phyloP scores from a whole-genome alignment of 2,888 invertebrate species.

The Scaptodrosophila latifasciaeformis region DNA sequence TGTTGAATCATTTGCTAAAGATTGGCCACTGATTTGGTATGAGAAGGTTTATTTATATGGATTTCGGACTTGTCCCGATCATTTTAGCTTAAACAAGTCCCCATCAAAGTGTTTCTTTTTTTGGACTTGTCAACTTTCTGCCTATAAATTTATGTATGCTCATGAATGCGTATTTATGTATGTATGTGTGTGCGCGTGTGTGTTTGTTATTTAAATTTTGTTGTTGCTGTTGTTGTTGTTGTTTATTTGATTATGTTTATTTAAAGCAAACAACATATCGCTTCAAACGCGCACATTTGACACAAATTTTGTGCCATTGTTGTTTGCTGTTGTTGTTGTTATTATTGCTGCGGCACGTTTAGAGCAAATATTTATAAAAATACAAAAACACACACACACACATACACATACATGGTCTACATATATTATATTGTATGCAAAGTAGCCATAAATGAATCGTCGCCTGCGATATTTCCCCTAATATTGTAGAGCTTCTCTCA shows the following conservation, averaged over 20 bases:
- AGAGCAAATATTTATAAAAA: constrained; percentile 43
- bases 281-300: constrained; percentile 50
- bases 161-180: constrained; percentile 1
- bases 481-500: too few relatives aligned
- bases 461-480: neutral
- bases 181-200: constrained; percentile 3
- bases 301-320: constrained; percentile 47
- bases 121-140: too few relatives aligned
- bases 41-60: too few relatives aligned
- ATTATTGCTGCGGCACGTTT: constrained; percentile 19
- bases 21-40: too few relatives aligned
- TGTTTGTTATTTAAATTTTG: too few relatives aligned
- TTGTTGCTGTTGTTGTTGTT: constrained; percentile 14
- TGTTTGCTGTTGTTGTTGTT: constrained; percentile 27
- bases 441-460: constrained; percentile 27
- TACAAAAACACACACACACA: too few relatives aligned
- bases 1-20: too few relatives aligned
- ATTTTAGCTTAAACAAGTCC: too few relatives aligned
- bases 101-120: too few relatives aligned
- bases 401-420: neutral
- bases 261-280: constrained; percentile 51
- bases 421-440: constrained; percentile 23
- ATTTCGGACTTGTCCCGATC: too few relatives aligned
- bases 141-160: constrained; percentile 10
- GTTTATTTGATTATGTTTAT: constrained; percentile 39